These are phyloP conservation scores for Mastomys natalensis DNA, from an alignment of 2,113 vertebrate species.

Conservation along the genomic window DNA sequence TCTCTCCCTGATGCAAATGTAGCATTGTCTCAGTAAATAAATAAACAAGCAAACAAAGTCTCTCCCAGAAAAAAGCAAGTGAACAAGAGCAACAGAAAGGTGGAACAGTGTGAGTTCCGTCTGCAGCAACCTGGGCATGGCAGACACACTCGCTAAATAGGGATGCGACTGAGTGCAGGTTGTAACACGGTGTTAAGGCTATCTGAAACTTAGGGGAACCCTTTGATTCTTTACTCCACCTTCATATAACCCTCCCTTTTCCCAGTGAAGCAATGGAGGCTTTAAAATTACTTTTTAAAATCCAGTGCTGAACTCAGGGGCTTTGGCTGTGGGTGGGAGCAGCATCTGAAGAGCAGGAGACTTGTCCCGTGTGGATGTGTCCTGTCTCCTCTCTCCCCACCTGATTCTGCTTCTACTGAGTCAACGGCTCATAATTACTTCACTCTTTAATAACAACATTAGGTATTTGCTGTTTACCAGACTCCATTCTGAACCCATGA, in stretches of 20 bases:
- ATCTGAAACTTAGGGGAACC: background rate
- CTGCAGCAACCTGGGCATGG: background rate
- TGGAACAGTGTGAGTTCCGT: background rate
- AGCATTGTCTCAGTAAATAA: background rate
- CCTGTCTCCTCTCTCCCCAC: background rate
- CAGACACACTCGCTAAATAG: background rate
- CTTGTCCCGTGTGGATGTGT: background rate
- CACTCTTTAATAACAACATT: constrained; percentile 46
- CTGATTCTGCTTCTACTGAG: constrained; percentile 21
- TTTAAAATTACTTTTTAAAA: background rate
- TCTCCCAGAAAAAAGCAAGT: background rate
- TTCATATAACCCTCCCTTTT: background rate
- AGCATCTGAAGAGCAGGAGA: background rate
- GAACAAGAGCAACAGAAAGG: background rate
- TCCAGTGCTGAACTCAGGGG: background rate
- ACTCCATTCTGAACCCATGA: constrained; percentile 9
- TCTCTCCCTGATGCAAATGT: background rate
- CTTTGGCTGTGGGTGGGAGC: background rate
- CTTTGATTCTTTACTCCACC: background rate
- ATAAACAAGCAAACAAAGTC: too few relatives aligned
- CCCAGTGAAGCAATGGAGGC: background rate
- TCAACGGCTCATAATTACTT: constrained; percentile 22
- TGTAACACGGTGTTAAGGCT: too few relatives aligned
- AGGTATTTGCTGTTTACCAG: constrained; percentile 55
- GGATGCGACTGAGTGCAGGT: constrained; percentile 2